Evolutionary conservation across 2,113 vertebrate genomes (phyloP).

Genomic region (Tachysurus vachellii): DNA sequence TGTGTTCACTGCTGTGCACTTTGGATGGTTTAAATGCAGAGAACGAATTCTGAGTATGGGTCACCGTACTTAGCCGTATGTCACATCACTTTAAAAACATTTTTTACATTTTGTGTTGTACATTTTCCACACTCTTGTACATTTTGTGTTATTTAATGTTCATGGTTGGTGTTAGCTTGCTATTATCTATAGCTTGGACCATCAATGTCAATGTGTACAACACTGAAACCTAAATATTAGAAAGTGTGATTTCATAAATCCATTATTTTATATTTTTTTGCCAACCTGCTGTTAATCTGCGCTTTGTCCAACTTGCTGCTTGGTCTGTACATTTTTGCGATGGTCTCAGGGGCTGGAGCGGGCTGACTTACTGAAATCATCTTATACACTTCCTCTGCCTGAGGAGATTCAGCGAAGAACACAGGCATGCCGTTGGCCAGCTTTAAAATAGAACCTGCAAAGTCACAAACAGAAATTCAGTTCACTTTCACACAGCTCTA

Average conservation of each 20-base stretch:
- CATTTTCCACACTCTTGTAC: no score
- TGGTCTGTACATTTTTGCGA: conserved; percentile 68
- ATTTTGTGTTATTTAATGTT: background rate
- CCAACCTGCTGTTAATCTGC: conserved; percentile 74
- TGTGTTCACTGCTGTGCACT: no score
- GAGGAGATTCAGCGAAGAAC: conserved; percentile 70
- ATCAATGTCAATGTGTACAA: background rate
- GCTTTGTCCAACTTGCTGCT: conserved; percentile 72
- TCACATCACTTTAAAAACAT: no score
- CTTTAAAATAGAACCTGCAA: conserved; percentile 45
- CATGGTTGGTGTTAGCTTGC: background rate
- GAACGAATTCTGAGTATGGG: no score
- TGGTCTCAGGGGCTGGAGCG: conserved; percentile 60
- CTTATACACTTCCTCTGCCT: conserved; percentile 71
- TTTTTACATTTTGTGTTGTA: no score
- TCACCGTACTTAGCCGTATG: no score
- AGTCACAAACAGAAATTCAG: background rate
- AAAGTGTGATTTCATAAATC: background rate
- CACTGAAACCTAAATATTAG: background rate
- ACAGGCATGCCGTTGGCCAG: conserved; percentile 75
- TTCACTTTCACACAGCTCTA: background rate
- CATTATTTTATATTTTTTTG: background rate
- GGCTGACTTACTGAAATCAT: conserved; percentile 73
- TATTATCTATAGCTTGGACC: background rate
- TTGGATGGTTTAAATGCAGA: no score